A percentile compares a stretch with the other conserved stretches of the same genome.
Conservation (phyloP, 2,113 vertebrate genomes). For the Uria lomvia region DNA sequence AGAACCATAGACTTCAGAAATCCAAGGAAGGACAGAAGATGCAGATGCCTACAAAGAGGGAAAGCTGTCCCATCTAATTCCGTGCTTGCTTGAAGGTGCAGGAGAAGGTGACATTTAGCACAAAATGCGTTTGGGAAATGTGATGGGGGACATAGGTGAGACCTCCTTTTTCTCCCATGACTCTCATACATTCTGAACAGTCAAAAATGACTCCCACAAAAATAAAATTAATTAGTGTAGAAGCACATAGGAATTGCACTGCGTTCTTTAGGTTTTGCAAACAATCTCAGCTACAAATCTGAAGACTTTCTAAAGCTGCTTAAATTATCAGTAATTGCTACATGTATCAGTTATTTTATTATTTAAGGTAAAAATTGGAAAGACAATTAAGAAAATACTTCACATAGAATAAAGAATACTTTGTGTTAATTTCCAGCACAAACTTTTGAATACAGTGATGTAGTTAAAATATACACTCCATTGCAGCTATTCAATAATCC, state of each 20-base stretch:
- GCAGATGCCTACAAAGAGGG: not conserved
- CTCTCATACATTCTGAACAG: not conserved
- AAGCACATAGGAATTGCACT: not conserved
- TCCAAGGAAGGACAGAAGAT: not conserved
- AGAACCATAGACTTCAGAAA: not conserved
- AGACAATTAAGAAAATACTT: not conserved
- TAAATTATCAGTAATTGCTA: not conserved
- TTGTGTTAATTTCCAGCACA: not conserved
- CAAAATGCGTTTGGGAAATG: not conserved
- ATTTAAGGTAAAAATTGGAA: not conserved
- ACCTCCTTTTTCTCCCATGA: not conserved
- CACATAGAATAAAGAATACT: not conserved
- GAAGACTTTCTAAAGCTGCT: not conserved
- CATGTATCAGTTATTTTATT: not conserved
- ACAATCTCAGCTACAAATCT: not conserved
- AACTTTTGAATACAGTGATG: not conserved
- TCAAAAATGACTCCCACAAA: not conserved
- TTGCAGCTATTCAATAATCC: not conserved
- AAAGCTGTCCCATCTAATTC: not conserved
- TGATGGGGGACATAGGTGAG: not conserved
- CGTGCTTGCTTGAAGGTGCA: not conserved
- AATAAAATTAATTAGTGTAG: not conserved
- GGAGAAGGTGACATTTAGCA: not conserved
- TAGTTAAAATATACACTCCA: not conserved
- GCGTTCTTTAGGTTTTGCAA: not conserved